Evolutionary conservation across 1,140 invertebrate species (phyloP).

Genomic region (Solenopsis fugax): DNA sequence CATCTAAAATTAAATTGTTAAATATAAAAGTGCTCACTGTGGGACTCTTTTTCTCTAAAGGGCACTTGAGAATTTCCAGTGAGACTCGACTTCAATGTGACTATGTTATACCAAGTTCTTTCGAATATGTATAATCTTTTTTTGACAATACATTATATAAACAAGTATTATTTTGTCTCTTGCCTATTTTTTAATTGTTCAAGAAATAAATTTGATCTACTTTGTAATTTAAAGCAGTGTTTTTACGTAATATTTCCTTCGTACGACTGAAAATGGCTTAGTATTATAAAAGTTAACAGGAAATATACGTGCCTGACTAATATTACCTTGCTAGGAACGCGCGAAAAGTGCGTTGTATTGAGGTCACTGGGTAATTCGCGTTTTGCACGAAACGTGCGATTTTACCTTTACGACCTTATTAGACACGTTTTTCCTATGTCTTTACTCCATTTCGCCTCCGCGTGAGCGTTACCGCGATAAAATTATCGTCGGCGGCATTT

Average conservation of each 20-base stretch:
- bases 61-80: constrained; percentile 9
- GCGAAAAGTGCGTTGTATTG: constrained; percentile 36
- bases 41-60: constrained; percentile 43
- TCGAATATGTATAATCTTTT: not conserved
- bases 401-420: constrained; percentile 69
- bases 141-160: not conserved
- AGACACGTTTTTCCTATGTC: constrained; percentile 43
- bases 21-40: constrained; percentile 36
- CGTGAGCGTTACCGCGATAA: constrained; percentile 2
- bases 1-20: constrained; percentile 51
- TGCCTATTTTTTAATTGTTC: not conserved
- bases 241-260: not conserved
- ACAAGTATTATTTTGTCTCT: not conserved
- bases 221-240: not conserved
- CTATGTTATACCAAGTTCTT: not conserved
- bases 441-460: constrained; percentile 3
- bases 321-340: constrained; percentile 33
- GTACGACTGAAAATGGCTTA: not conserved
- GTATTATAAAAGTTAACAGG: constrained; percentile 8
- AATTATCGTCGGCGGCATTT: constrained; percentile 1
- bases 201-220: not conserved
- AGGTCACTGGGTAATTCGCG: constrained; percentile 64
- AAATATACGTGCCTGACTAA: not conserved
- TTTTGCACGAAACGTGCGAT: constrained; percentile 58
- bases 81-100: not conserved